Base-by-base conservation (phyloP, 2,113 vertebrate genomes). In the Bujurquina vittata region DNA sequence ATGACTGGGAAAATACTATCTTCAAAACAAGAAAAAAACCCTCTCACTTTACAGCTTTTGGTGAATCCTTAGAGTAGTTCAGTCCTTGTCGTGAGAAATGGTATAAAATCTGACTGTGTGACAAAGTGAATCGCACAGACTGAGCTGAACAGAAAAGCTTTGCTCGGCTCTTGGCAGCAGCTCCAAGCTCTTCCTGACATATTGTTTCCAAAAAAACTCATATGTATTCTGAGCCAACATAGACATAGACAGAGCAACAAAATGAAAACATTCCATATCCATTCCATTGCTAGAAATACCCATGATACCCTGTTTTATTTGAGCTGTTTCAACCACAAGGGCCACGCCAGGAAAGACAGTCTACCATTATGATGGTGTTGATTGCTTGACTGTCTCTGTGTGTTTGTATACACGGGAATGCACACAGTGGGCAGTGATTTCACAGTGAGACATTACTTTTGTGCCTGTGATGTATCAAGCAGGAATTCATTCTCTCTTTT, bases 391-490 rank as follows among this genome's bases (percentile, higher is more conserved):
- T 75, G 46, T 79, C 26, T 37, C 57, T 46, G 33, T 58, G 22
- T 37, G 73, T 67, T 26, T 58, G 81, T 43, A 20, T 18, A 61
- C 22, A 60, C 11, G 23, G 3, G 23, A 65, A 46, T 17, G 26
- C 83, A 82, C 87, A 81, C 80, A 62, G 80, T 78, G 69, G 79
- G 80, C 74, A 73, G 18, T 75, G 74, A 79, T 81, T 77, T 89
- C 83, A 78, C 69, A 72, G 84, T 77, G 82, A 87, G 74, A 63
- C 80, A 89, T 91, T 89, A 81, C 76, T 86, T 88, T 86, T 87
- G 85, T 84, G 77, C 77, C 80, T 84, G 75, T 60, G 72, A 89
- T 90, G 81, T 77, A 90, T 91, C 87, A 88, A 85, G 61, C 80
- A 73, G 76, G 40, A 87, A 91, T 89, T 88, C 78, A 80, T 89